Evolutionary conservation across 2,113 vertebrate species (phyloP), one percentile per base, ranked within the genome.

Genomic region (Megaceryle torquata): DNA sequence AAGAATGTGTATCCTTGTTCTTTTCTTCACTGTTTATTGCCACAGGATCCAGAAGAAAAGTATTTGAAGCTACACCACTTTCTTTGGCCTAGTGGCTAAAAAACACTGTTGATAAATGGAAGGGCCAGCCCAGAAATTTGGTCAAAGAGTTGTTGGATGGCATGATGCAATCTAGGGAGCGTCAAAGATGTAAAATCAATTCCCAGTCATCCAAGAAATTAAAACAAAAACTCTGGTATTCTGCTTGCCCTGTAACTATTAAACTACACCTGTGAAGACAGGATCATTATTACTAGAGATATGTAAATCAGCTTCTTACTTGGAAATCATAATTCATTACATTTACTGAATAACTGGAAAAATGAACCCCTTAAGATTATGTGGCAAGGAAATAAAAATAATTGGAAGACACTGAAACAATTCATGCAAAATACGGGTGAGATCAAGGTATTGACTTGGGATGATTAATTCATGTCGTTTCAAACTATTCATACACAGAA

Each of bases 281-380:
- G 14, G 41, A 29, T 31, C 11, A n/a, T 48, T 15, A 10, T n/a
- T 67, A 46, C 13, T 10, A 74, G 22, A 82, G 33, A 61, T 56
- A 2, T 65, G 15, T 24, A 69, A 33, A 81, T 57, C 46, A 74
- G 18, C 9, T 74, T 87, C 60, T 59, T 10, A 51, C 75, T 67
- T 71, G 13, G 37, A 91, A 87, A 44, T 26, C 78, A 39, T 13
- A 63, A 20, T 4, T 70, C 2, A 1, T 31, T 78, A 56, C 4
- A 13, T 88, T 88, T 82, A 35, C 17, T 72, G 29, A 56, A 80
- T 72, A 8, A 19, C 7, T 50, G 10, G n/a, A 5, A 4, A 37
- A 67, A 39, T 51, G 16, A 0, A 0, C 1, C 2, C 10, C 44
- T 79, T 86, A 61, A 24, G 35, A 33, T 71, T 22, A 63, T 8